These are phyloP conservation scores for Phoxinus dragarum DNA, from an alignment of 2,797 vertebrate genomes.

Conservation along the genomic window DNA sequence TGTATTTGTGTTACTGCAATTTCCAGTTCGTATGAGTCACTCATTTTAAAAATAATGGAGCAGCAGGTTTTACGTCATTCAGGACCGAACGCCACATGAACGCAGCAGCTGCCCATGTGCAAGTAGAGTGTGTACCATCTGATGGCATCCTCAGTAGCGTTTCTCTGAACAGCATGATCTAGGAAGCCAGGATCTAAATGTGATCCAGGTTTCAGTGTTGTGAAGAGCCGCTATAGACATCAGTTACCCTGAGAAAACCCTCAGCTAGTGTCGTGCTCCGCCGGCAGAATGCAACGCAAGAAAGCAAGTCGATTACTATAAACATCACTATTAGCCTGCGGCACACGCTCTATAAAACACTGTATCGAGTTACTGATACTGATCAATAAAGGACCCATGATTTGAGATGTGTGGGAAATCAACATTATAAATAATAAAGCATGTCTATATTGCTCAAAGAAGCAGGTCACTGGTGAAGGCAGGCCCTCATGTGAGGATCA, in stretches of 20 bases:
- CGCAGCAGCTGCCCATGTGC: not conserved
- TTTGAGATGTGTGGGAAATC: not conserved
- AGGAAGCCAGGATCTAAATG: not conserved
- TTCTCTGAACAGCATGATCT: not conserved
- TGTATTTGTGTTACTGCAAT: not conserved
- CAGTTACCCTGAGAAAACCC: not conserved
- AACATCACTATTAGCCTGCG: not conserved
- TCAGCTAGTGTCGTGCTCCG: not conserved
- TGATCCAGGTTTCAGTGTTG: slow-evolving; percentile 2
- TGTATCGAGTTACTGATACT: not conserved
- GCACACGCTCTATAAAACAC: not conserved
- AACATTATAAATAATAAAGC: not conserved
- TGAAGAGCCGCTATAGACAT: not conserved
- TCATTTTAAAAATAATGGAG: not conserved
- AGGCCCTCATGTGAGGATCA: not conserved
- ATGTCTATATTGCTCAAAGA: not conserved
- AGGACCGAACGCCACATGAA: slow-evolving; percentile 12
- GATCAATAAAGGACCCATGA: not conserved
- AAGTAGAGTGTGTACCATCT: not conserved
- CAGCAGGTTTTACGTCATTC: not conserved
- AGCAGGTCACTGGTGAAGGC: not conserved
- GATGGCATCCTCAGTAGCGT: not conserved
- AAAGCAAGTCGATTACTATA: not conserved
- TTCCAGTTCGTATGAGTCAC: not conserved
- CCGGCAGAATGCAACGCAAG: not conserved